Evolutionary conservation across 2,113 vertebrate species (phyloP).

Genomic region (Loxodonta africana): DNA sequence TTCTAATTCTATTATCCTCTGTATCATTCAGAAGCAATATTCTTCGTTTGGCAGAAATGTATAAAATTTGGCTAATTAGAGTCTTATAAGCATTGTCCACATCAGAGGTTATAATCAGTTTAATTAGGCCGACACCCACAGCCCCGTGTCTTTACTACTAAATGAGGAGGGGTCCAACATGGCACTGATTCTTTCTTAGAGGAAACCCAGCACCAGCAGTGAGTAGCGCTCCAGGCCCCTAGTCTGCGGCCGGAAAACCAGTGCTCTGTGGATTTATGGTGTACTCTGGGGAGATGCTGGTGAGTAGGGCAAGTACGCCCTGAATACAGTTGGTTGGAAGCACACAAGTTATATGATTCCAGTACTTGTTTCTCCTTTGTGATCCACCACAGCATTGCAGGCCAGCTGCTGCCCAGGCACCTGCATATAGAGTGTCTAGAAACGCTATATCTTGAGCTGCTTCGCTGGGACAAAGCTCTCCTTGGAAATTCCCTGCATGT

Average conservation of each 20-base stretch:
- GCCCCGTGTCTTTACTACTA: neutral
- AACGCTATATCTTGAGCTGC: neutral
- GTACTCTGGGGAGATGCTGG: neutral
- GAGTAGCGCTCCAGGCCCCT: neutral
- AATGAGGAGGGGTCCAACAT: neutral
- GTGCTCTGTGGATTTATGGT: neutral
- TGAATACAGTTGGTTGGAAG: neutral
- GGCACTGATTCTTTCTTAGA: slow-evolving; percentile 54
- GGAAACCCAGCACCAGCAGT: slow-evolving; percentile 18
- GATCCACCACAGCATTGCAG: neutral
- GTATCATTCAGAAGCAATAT: slow-evolving; percentile 11
- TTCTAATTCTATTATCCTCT: slow-evolving; percentile 32
- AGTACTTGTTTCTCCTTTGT: neutral
- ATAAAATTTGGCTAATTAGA: slow-evolving; percentile 44
- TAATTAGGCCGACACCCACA: neutral
- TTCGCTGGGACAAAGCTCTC: neutral
- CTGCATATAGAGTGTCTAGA: slow-evolving; percentile 26
- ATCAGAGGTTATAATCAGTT: neutral
- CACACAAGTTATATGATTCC: neutral
- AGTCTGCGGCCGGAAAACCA: slow-evolving; percentile 15
- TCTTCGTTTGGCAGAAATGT: slow-evolving; percentile 15
- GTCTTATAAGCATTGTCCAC: neutral
- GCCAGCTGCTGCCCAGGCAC: neutral
- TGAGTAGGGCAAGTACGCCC: neutral
- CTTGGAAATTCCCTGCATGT: slow-evolving; percentile 4